Conservation (phyloP, 2,113 vertebrate species). For the Lasiurus cinereus region DNA sequence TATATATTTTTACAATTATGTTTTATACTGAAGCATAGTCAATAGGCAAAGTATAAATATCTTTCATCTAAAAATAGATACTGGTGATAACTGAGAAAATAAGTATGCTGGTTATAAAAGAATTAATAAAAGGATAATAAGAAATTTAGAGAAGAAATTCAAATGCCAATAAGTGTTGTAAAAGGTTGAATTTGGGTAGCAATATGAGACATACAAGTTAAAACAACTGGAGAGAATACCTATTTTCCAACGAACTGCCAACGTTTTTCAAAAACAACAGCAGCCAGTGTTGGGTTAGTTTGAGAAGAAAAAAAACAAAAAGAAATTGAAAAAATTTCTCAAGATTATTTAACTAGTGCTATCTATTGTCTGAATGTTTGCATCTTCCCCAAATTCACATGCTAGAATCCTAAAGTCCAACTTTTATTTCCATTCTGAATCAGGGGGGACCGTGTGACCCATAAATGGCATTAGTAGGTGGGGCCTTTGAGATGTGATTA, state of each 20-base stretch:
- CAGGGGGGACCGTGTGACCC: too few relatives aligned
- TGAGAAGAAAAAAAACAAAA: not conserved
- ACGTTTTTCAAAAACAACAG: not conserved
- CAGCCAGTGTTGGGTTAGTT: not conserved
- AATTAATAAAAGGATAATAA: not conserved
- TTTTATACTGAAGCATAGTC: not conserved
- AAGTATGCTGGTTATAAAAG: not conserved
- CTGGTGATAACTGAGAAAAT: not conserved
- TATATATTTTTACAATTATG: not conserved
- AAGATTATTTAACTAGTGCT: not conserved
- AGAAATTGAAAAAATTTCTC: not conserved
- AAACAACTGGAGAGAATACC: not conserved
- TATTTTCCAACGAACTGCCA: not conserved
- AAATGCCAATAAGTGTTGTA: not conserved
- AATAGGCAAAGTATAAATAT: not conserved
- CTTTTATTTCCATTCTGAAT: too few relatives aligned
- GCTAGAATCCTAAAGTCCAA: not conserved
- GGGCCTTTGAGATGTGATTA: not conserved
- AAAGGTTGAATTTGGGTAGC: not conserved
- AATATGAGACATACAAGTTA: not conserved
- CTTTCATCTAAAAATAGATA: slow-evolving; percentile 14
- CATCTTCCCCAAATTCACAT: not conserved
- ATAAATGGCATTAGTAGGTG: not conserved
- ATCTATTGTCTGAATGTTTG: not conserved
- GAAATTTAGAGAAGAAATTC: slow-evolving; percentile 16